Evolutionary conservation across 2,113 vertebrate genomes (phyloP).

Genomic region (Meriones unguiculatus): DNA sequence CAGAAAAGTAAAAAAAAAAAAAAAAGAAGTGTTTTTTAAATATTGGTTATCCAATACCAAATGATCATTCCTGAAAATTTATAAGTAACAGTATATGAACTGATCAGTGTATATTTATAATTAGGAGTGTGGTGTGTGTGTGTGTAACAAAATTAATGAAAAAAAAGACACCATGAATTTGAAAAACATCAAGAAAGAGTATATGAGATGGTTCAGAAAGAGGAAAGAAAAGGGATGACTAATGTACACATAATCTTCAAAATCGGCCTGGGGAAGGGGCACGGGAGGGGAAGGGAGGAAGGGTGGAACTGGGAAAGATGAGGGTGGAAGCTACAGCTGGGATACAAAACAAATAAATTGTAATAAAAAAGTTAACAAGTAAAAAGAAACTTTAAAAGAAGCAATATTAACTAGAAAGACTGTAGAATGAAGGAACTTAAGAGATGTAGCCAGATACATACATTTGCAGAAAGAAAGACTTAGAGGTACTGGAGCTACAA

Average conservation of each 20-base stretch:
- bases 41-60: not conserved
- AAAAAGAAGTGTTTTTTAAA: not conserved
- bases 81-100: not conserved
- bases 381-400: not conserved
- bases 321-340: too few species aligned
- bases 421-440: not conserved
- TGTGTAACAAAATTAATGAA: not conserved
- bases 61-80: not conserved
- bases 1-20: not conserved
- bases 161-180: not conserved
- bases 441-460: not conserved
- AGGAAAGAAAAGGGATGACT: not conserved
- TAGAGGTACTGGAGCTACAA: not conserved
- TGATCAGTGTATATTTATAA: too few species aligned
- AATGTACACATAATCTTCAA: not conserved
- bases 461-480: not conserved
- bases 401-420: not conserved
- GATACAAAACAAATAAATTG: too few species aligned
- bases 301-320: too few species aligned
- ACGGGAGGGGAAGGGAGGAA: too few species aligned
- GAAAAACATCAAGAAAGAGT: not conserved
- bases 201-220: not conserved
- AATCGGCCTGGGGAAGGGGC: not conserved
- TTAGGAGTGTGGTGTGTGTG: not conserved
- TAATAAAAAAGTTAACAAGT: not conserved